phyloP scores from a whole-genome alignment of 2,113 vertebrate genomes.

The Carassius auratus region DNA sequence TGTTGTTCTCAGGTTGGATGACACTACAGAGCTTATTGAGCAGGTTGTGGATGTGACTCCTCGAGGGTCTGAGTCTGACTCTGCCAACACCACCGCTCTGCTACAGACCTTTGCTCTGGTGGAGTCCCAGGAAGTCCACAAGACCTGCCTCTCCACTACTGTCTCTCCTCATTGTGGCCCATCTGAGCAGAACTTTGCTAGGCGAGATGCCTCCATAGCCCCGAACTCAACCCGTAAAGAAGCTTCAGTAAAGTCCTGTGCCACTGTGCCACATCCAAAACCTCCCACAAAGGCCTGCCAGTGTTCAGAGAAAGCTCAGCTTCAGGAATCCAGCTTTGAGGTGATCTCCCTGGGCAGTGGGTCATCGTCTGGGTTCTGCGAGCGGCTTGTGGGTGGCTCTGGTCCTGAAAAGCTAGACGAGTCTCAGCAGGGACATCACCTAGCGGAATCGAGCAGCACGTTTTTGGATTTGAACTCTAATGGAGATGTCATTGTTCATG shows the following conservation, averaged over 20 bases:
- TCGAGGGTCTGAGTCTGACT: slow-evolving; percentile 39
- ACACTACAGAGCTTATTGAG: slow-evolving; percentile 60
- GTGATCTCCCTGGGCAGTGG: slow-evolving; percentile 76
- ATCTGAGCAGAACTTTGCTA: slow-evolving; percentile 17
- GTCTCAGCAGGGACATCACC: slow-evolving; percentile 43
- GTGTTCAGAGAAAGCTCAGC: slow-evolving; percentile 48
- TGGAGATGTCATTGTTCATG: slow-evolving; percentile 69
- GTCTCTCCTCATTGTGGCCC: neutral
- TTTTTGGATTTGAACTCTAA: slow-evolving; percentile 73
- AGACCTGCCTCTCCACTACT: neutral
- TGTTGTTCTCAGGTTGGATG: slow-evolving; percentile 55
- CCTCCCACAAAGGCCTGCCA: slow-evolving; percentile 15
- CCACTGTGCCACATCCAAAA: neutral
- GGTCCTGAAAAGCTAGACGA: slow-evolving; percentile 58
- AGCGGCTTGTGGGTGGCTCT: slow-evolving; percentile 63
- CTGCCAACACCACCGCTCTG: slow-evolving; percentile 68
- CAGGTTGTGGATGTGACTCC: slow-evolving; percentile 59
- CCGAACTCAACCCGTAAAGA: neutral
- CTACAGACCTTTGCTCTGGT: slow-evolving; percentile 74
- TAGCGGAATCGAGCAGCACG: slow-evolving; percentile 67
- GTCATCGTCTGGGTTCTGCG: slow-evolving; percentile 78
- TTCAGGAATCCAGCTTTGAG: slow-evolving; percentile 67
- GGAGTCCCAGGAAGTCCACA: slow-evolving; percentile 62
- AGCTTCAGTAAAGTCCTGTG: neutral
- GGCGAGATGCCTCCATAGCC: slow-evolving; percentile 19